Conservation (phyloP, 1,140 invertebrate species). For the Drosophila punjabiensis region DNA sequence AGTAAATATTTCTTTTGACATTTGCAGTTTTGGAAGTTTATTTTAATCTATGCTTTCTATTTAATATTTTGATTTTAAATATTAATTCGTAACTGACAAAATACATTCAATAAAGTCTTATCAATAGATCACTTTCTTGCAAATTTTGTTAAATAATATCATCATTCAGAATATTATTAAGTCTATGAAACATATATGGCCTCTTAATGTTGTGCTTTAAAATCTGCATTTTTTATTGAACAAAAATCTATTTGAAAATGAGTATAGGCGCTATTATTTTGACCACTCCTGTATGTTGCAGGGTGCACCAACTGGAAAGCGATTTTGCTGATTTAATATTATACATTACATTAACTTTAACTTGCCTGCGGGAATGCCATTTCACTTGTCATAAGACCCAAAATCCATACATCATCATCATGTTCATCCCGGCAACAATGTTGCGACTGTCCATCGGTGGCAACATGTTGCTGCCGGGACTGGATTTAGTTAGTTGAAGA, state of each 20-base stretch:
- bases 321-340: constrained; percentile 52
- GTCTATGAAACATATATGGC: no score
- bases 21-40: no score
- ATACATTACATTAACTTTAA: constrained; percentile 67
- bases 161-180: no score
- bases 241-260: neutral
- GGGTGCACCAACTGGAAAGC: neutral
- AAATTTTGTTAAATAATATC: neutral
- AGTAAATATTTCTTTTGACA: neutral
- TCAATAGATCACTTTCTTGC: neutral
- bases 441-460: constrained; percentile 39
- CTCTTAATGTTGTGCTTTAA: no score
- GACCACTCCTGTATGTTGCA: neutral
- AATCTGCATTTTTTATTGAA: neutral
- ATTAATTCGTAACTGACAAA: no score
- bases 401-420: constrained; percentile 13
- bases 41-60: no score
- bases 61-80: no score
- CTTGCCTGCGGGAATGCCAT: constrained; percentile 36
- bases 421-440: constrained; percentile 42
- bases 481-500: constrained; percentile 26
- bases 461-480: constrained; percentile 34
- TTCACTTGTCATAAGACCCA: constrained; percentile 64
- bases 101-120: neutral
- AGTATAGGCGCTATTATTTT: neutral